A percentile compares a stretch with the other conserved stretches of the same genome.
phyloP scores from a whole-genome alignment of 2,797 vertebrate genomes.

The Acropternis orthonyx region DNA sequence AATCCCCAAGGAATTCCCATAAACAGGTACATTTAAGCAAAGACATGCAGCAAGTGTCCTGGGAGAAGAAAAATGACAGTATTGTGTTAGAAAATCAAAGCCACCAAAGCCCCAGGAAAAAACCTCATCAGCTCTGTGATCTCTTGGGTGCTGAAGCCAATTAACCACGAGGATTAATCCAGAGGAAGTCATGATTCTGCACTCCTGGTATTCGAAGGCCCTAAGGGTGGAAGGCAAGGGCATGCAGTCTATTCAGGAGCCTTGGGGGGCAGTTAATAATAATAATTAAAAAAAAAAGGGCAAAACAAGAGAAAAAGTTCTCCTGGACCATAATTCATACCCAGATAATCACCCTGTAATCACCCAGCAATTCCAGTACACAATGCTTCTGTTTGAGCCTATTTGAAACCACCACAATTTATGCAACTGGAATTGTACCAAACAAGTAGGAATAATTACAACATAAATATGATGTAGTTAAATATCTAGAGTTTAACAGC shows the following conservation, averaged over 20 bases:
- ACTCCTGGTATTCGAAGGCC: background rate
- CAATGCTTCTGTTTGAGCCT: background rate
- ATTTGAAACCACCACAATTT: slow-evolving; percentile 21
- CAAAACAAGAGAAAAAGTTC: background rate
- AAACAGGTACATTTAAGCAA: background rate
- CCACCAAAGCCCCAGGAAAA: background rate
- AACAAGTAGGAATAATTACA: slow-evolving; percentile 41
- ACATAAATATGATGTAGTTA: slow-evolving; percentile 50
- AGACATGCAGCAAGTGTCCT: background rate
- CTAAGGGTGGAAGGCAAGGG: background rate
- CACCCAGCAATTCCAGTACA: slow-evolving; percentile 4
- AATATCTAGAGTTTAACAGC: slow-evolving; percentile 54
- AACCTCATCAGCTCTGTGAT: background rate
- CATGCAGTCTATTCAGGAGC: background rate
- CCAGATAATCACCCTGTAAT: slow-evolving; percentile 1
- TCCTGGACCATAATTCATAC: background rate
- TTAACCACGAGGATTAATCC: background rate
- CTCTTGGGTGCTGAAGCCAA: background rate
- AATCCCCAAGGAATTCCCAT: background rate
- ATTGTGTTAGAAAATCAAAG: background rate
- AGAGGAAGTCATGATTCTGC: background rate
- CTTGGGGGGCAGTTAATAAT: background rate
- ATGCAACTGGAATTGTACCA: slow-evolving; percentile 30
- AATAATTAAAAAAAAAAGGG: fast-evolving
- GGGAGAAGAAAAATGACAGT: background rate